Evolutionary conservation across 1,140 invertebrate genomes (phyloP).

Genomic region (Drosophila orosa): DNA sequence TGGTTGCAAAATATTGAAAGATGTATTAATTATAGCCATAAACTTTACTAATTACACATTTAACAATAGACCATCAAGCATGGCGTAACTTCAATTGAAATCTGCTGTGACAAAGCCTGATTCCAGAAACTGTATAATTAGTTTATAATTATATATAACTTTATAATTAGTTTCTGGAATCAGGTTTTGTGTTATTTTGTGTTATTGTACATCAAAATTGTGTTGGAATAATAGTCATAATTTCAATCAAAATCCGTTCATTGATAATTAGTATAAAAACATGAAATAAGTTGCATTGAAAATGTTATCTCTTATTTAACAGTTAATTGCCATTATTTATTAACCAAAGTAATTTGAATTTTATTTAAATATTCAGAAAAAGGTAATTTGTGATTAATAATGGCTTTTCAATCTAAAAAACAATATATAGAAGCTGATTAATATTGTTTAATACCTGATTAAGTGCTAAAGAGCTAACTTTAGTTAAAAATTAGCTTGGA

Average conservation of each 20-base stretch:
- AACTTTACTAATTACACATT: not conserved
- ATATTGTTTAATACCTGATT: too few relatives aligned
- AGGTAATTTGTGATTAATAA: not conserved
- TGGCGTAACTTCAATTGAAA: not conserved
- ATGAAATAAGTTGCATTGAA: not conserved
- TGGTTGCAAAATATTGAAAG: conserved; percentile 12
- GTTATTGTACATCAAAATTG: not conserved
- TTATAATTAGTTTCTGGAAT: too few relatives aligned
- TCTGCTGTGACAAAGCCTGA: not conserved
- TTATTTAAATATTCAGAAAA: not conserved
- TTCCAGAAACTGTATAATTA: conserved; percentile 1
- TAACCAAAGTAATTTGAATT: not conserved
- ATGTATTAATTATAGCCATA: not conserved
- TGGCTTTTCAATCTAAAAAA: not conserved
- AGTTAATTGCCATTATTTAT: not conserved
- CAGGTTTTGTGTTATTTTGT: too few relatives aligned
- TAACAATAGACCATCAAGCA: not conserved
- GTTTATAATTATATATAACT: too few relatives aligned
- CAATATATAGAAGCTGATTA: too few relatives aligned
- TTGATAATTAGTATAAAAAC: not conserved
- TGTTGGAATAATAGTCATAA: too few relatives aligned
- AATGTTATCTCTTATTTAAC: not conserved
- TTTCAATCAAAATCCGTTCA: not conserved
- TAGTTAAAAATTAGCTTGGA: too few relatives aligned
- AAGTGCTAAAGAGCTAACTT: too few relatives aligned